Evolutionary conservation across 2,888 invertebrate genomes (phyloP).

Genomic region (Tethea ocularis): DNA sequence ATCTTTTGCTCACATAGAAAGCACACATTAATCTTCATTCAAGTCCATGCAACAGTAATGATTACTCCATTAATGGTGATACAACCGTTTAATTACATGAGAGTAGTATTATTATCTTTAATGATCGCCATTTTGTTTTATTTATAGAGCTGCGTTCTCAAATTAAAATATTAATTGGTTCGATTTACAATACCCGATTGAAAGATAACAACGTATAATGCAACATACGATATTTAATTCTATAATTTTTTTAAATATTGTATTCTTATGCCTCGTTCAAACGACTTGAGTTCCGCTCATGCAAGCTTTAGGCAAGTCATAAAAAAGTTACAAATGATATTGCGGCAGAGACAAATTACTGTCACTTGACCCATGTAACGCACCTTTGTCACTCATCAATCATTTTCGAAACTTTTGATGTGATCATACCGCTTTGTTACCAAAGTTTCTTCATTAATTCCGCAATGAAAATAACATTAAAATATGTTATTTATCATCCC

Average conservation of each 20-base stretch:
- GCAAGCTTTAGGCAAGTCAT: background rate
- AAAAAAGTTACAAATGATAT: background rate
- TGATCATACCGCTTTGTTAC: background rate
- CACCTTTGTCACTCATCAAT: background rate
- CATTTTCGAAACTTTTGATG: background rate
- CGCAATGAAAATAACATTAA: too few relatives aligned
- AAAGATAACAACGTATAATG: background rate
- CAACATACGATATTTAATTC: background rate
- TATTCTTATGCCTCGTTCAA: background rate
- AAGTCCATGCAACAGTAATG: conserved; percentile 2
- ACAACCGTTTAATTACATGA: background rate
- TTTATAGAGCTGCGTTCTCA: conserved; percentile 19
- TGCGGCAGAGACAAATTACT: background rate
- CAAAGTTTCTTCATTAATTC: background rate
- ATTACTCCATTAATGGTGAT: background rate
- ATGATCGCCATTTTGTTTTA: conserved; percentile 32
- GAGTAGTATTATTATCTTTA: background rate
- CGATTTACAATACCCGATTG: background rate
- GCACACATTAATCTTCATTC: conserved; percentile 4
- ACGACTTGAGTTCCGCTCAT: background rate
- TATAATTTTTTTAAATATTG: background rate
- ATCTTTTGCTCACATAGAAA: background rate
- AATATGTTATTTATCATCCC: too few relatives aligned
- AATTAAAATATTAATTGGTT: conserved; percentile 23
- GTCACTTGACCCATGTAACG: background rate